Percentiles rank a stretch among this genome's conserved stretches.
phyloP scores from a whole-genome alignment of 2,888 invertebrate genomes.

The Drosophila eohydei region DNA sequence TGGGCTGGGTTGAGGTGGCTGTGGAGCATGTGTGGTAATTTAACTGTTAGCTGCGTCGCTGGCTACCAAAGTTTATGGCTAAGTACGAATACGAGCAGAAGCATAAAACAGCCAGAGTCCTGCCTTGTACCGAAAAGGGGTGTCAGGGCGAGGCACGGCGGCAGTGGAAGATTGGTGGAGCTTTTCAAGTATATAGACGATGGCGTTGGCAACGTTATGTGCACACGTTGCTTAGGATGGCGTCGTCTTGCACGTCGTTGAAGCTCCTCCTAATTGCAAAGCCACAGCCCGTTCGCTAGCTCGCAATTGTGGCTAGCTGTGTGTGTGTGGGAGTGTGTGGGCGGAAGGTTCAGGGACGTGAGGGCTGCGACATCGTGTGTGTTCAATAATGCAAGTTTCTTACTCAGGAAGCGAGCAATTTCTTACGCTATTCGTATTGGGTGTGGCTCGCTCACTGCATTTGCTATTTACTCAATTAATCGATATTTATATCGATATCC shows the following conservation, averaged over 20 bases:
- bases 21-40: constrained; percentile 79
- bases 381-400: constrained; percentile 71
- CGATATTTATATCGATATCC: constrained; percentile 11
- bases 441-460: constrained; percentile 37
- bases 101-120: constrained; percentile 51
- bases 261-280: constrained; percentile 82
- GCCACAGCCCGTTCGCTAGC: constrained; percentile 63
- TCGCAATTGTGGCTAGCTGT: constrained; percentile 71
- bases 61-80: constrained; percentile 79
- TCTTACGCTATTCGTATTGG: constrained; percentile 12
- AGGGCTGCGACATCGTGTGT: constrained; percentile 45
- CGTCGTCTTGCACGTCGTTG: constrained; percentile 51
- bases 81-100: constrained; percentile 71
- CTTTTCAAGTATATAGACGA: constrained; percentile 47
- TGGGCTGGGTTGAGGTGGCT: constrained; percentile 18
- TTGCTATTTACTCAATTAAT: background rate
- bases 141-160: background rate
- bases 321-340: background rate
- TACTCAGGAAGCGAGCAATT: constrained; percentile 24
- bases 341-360: constrained; percentile 2
- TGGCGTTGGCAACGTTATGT: constrained; percentile 48
- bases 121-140: constrained; percentile 31
- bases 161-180: constrained; percentile 11
- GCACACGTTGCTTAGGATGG: constrained; percentile 67
- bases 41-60: constrained; percentile 79